Evolutionary conservation across 2,888 invertebrate species (phyloP).

Genomic region (Drosophila emarginata): DNA sequence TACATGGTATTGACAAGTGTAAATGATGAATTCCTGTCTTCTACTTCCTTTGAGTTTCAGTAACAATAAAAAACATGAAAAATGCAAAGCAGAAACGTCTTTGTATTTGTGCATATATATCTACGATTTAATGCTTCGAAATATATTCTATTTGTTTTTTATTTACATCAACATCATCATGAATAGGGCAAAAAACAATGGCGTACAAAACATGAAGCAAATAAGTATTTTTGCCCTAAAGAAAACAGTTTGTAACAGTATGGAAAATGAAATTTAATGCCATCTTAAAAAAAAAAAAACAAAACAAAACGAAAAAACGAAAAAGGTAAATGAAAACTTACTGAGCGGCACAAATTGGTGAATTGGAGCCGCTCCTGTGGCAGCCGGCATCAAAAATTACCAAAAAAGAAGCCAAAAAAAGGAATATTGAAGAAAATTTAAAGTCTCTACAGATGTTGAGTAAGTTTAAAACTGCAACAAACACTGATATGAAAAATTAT

Average conservation of each 20-base stretch:
- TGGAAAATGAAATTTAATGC: conserved; percentile 5
- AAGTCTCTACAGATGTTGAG: neutral
- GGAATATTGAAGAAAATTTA: neutral
- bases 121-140: neutral
- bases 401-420: neutral
- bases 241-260: neutral
- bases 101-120: neutral
- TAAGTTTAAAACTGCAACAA: neutral
- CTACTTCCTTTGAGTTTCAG: neutral
- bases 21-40: neutral
- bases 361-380: neutral
- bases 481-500: neutral
- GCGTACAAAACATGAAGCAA: neutral
- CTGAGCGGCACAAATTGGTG: neutral
- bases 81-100: too few relatives aligned
- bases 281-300: neutral
- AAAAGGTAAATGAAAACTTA: neutral
- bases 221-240: neutral
- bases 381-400: neutral
- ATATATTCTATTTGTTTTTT: neutral
- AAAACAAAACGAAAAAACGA: neutral
- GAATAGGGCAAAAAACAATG: neutral
- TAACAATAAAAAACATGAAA: neutral
- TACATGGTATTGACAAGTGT: neutral
- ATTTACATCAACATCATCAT: neutral